Percentiles rank a stretch among this genome's conserved stretches.
Conservation (phyloP, 2,888 invertebrate genomes). For the Brachynemurus nebulosus region DNA sequence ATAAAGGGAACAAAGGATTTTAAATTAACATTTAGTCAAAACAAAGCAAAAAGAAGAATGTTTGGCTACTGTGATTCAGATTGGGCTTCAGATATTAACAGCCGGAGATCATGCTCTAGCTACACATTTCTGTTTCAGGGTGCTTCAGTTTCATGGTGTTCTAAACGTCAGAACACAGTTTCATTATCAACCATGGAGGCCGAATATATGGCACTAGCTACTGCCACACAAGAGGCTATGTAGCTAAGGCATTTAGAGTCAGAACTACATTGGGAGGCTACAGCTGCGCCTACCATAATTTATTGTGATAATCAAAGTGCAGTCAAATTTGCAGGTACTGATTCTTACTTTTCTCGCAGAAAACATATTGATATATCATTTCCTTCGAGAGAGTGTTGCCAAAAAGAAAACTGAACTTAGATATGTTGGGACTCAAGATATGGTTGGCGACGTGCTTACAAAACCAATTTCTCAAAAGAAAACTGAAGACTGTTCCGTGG, state of each 20-base stretch:
- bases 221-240: neutral
- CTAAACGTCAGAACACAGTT: neutral
- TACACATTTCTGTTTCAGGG: neutral
- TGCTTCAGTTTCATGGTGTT: neutral
- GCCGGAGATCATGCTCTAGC: too few relatives aligned
- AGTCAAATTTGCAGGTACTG: neutral
- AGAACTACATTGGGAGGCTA: neutral
- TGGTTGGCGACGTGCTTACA: neutral
- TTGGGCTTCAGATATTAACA: too few relatives aligned
- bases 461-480: too few relatives aligned
- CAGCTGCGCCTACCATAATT: neutral
- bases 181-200: neutral
- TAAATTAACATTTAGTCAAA: too few relatives aligned
- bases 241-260: neutral
- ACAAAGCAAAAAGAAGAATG: too few relatives aligned
- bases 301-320: neutral
- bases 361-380: too few relatives aligned
- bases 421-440: neutral
- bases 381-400: neutral
- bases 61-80: too few relatives aligned
- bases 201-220: neutral
- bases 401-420: neutral
- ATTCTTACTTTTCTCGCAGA: too few relatives aligned
- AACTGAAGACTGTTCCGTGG: neutral
- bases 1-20: constrained; percentile 12